Base-by-base conservation (phyloP, 2,888 invertebrate species). In the Tryphoninae sp. region DNA sequence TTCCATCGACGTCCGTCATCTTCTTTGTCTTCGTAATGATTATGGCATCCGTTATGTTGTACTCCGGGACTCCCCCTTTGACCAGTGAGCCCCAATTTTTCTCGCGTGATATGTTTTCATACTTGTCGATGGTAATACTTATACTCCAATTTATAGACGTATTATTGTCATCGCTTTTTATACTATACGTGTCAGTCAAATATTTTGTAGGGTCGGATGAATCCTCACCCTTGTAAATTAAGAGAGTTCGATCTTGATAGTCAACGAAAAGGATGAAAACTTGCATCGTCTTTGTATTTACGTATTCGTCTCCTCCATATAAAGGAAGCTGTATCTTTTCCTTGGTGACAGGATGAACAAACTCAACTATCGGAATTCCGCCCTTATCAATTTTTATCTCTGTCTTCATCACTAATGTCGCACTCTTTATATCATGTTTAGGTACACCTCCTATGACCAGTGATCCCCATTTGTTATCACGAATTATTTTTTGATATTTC, bases 221-320 rank as follows among this genome's bases (percentile, higher is more conserved):
- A 11, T 51, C n/a, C 1, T 0, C 2, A 3, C 40, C 22, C 19
- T 59, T 73, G 16, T 23, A 67, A 11, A 72, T 40, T 51, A 78
- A 59, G 7, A 64, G 6, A 3, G 71, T 78, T 33, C 55, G 40
- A 11, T 33, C n/a, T 11, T 58, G 9, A 11, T 16, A 1, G 26
- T 78, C 77, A 0, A 78, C 55, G 1, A 58, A 49, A 49, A 78
- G 65, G n/a, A 58, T 45, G 19, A 23, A 78, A 26, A 71, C 19
- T 59, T 49, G 19, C 1, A 11, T 40, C 4, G 72, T 71, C 2
- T 1, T 9, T 2, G 49, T 19, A 0, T 55, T 19, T 2, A 51
- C 42, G 26, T 74, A 65, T 19, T 78, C 81, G 16, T 81, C 81
- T 3, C 69, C 69, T 11, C 13, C 45, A 1, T n/a, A 0, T 1